These are phyloP conservation scores for Maccullochella peelii DNA, from an alignment of 2,113 vertebrate species.

Conservation along the genomic window DNA sequence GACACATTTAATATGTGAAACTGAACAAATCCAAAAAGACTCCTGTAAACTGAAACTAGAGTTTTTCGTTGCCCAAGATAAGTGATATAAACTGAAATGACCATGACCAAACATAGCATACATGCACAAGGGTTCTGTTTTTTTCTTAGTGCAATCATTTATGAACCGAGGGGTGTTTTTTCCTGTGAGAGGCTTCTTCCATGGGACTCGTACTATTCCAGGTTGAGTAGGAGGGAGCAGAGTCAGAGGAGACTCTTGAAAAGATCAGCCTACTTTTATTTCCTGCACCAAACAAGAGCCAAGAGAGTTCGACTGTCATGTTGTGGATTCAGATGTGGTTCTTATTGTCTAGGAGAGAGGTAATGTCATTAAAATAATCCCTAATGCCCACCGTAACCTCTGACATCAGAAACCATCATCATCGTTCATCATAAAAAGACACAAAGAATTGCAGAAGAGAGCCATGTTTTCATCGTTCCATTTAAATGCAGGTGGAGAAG, in stretches of 20 bases:
- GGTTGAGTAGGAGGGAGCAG: slow-evolving; percentile 44
- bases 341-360: background rate
- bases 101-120: slow-evolving; percentile 6
- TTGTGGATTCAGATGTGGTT: slow-evolving; percentile 23
- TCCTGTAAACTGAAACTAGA: background rate
- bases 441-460: background rate
- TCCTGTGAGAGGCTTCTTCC: slow-evolving; percentile 33
- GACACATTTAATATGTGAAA: background rate
- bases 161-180: slow-evolving; percentile 10
- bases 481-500: slow-evolving; percentile 38
- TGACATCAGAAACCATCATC: background rate
- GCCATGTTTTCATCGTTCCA: background rate
- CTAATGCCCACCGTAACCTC: background rate
- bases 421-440: background rate
- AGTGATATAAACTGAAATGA: background rate
- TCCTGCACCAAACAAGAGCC: slow-evolving; percentile 59
- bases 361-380: slow-evolving; percentile 40
- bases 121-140: background rate
- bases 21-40: background rate
- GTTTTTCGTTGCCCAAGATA: background rate
- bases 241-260: slow-evolving; percentile 53
- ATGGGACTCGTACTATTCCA: slow-evolving; percentile 33
- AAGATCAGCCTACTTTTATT: slow-evolving; percentile 62
- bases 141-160: background rate
- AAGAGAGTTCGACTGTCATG: slow-evolving; percentile 14